A percentile compares a stretch with the other conserved stretches of the same genome.
Evolutionary conservation across 1,140 invertebrate genomes (phyloP).

Genomic region (Drosophila pseudoananassae): DNA sequence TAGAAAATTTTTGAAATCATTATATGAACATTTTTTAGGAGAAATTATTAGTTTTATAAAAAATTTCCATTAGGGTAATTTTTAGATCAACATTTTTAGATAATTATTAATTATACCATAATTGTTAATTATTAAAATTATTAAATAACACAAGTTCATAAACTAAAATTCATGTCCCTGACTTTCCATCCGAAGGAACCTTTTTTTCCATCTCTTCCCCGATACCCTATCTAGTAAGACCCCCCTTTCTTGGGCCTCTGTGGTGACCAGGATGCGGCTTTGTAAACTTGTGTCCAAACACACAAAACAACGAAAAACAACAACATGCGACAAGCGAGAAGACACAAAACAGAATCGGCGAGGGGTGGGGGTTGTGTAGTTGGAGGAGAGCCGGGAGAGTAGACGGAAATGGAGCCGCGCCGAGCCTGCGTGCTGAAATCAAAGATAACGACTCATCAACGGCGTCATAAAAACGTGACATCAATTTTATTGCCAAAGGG

Average conservation of each 20-base stretch:
- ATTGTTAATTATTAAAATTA: too few relatives aligned
- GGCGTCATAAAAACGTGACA: constrained; percentile 81
- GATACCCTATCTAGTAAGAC: background rate
- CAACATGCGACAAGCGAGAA: background rate
- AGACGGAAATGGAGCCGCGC: constrained; percentile 18
- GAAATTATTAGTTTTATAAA: too few relatives aligned
- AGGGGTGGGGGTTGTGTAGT: background rate
- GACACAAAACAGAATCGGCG: background rate
- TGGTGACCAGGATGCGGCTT: constrained; percentile 15
- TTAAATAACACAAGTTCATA: too few relatives aligned
- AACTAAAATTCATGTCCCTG: too few relatives aligned
- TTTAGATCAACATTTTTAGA: too few relatives aligned
- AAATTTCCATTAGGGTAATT: too few relatives aligned
- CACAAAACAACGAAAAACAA: constrained; percentile 2
- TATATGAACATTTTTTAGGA: too few relatives aligned
- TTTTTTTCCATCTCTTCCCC: too few relatives aligned
- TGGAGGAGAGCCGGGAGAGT: constrained; percentile 9
- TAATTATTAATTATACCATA: too few relatives aligned
- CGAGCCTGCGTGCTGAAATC: constrained; percentile 67
- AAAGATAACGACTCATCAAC: constrained; percentile 81
- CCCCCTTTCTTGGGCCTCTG: background rate
- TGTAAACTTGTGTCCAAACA: constrained; percentile 15
- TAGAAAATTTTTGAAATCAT: too few relatives aligned
- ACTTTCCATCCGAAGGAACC: too few relatives aligned
- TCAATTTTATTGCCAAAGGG: constrained; percentile 71